Evolutionary conservation across 35 echinoderm and acorn worm species (phyloP), one percentile per base, ranked within the genome.

Genomic region (Chiridota heheva): DNA sequence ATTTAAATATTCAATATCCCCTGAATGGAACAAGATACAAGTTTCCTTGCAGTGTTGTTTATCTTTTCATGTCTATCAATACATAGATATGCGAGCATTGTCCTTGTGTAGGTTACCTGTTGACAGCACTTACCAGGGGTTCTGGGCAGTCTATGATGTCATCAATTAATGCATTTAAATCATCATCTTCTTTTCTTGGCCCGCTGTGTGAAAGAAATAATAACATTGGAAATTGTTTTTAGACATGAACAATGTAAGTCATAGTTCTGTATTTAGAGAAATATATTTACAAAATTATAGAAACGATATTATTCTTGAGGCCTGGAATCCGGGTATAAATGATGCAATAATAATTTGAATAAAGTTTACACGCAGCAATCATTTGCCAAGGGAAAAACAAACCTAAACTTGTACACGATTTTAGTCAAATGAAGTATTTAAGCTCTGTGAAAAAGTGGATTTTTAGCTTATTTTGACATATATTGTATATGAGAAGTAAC

Each of bases 91-190:
- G 27, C 29, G 71, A 75, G 15, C 24, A 75, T 18, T 42, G 56
- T 12, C 43, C 29, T 36, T 25, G 26, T 72, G 5, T 17, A 76
- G 25, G 45, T 10, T 27, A 18, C 10, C 10, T 58, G 17, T 32
- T 30, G 15, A 15, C 0, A 25, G 27, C 42, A 63, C 90, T 74
- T 74, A 92, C 90, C 51, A 39, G 48, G 16, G 79, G 81, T 43
- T 89, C 86, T 71, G 91, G 88, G 41, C 43, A 81, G 58, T 77
- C 90, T 53, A 92, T 89, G 44, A 95, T 89, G 74, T 95, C 91
- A 84, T 95, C 86, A 60, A 95, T 95, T 25, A 82, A 78, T 36
- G 86, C 82, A 89, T 89, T 78, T 42, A 95, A 66, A 44, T 95
- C 91, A 86, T 95, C 86, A 55, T 89, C 87, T 27, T 87, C 90